These are phyloP conservation scores for Clarias pachynema DNA, from an alignment of 2,797 vertebrate genomes.

Conservation along the genomic window DNA sequence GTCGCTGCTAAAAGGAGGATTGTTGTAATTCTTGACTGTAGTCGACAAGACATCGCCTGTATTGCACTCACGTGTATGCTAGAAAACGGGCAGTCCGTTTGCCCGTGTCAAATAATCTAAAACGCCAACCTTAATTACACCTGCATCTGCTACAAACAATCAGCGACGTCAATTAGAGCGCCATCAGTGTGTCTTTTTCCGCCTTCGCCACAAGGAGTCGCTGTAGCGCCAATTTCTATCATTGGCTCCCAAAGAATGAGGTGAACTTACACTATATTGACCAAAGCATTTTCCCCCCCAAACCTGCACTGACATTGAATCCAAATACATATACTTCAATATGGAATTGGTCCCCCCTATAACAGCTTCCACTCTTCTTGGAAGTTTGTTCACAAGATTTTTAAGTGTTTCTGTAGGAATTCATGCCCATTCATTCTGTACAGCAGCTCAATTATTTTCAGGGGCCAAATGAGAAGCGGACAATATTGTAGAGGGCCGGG, in stretches of 20 bases:
- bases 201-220: conserved; percentile 10
- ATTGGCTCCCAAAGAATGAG: not conserved
- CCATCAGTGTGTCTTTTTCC: not conserved
- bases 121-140: conserved; percentile 4
- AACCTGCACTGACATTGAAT: too few species aligned
- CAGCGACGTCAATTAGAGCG: conserved; percentile 28
- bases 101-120: not conserved
- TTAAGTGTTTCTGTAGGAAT: too few species aligned
- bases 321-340: too few species aligned
- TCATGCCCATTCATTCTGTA: too few species aligned
- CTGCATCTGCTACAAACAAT: conserved; percentile 30
- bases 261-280: not conserved
- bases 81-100: conserved; percentile 26
- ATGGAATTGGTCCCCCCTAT: too few species aligned
- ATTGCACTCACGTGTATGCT: conserved; percentile 33
- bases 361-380: too few species aligned
- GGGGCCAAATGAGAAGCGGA: too few species aligned
- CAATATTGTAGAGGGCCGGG: too few species aligned
- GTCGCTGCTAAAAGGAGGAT: conserved; percentile 52
- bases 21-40: conserved; percentile 33
- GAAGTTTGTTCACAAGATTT: too few species aligned
- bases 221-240: not conserved
- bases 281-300: too few species aligned
- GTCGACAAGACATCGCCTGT: conserved; percentile 67
- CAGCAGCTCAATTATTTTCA: too few species aligned